Conservation (phyloP, 1,140 invertebrate genomes). For the Papilio xuthus region DNA sequence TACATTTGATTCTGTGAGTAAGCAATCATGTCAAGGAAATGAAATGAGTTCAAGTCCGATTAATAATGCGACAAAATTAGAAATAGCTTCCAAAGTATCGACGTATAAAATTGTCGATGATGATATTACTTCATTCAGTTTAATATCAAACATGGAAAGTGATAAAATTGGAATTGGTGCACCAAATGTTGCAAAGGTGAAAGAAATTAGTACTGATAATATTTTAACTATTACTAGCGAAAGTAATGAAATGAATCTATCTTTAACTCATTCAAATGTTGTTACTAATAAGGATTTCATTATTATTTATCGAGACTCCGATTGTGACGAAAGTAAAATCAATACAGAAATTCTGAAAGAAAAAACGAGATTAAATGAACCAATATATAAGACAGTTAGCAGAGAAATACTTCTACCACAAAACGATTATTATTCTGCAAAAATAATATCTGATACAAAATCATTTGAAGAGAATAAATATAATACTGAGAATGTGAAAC, state of each 20-base stretch:
- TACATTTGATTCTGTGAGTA: constrained; percentile 13
- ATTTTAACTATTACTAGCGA: neutral
- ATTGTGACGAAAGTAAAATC: constrained; percentile 14
- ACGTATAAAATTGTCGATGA: neutral
- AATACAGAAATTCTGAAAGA: neutral
- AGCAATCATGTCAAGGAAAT: constrained; percentile 18
- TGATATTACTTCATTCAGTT: neutral
- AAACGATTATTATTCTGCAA: constrained; percentile 18
- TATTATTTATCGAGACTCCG: neutral
- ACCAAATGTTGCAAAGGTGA: neutral
- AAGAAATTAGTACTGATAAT: neutral
- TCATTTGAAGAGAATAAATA: neutral
- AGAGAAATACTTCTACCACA: neutral
- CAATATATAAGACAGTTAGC: neutral
- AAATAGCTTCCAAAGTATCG: neutral
- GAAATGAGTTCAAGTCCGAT: neutral
- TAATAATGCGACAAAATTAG: neutral
- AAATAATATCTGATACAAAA: neutral
- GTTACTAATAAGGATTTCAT: constrained; percentile 2
- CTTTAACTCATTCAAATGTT: constrained; percentile 14
- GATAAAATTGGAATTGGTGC: neutral
- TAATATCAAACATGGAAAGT: neutral
- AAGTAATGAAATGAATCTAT: constrained; percentile 7
- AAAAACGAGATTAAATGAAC: neutral
- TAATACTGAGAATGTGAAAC: neutral